phyloP scores from a whole-genome alignment of 2,888 invertebrate species.

The Orthonychiurus folsomi region DNA sequence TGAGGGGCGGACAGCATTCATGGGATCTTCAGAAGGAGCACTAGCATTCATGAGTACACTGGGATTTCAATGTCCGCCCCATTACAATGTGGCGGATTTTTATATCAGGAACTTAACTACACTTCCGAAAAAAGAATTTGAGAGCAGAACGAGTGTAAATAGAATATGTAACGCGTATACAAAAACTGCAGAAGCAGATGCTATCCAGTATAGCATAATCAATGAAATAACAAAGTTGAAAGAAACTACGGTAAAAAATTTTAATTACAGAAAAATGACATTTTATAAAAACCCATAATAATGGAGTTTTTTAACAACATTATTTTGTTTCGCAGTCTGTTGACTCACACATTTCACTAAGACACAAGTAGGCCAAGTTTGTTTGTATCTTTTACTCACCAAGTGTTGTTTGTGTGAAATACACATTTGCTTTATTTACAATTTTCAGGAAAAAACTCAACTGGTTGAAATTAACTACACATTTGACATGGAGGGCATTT shows the following conservation, averaged over 20 bases:
- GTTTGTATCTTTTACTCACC: no score
- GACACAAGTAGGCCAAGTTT: no score
- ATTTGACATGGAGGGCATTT: slow-evolving; percentile 66
- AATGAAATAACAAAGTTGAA: no score
- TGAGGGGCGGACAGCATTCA: slow-evolving; percentile 49
- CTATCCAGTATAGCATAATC: slow-evolving; percentile 66
- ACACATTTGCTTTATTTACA: no score
- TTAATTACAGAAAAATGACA: no score
- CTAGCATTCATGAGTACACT: slow-evolving; percentile 44
- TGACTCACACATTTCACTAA: no score
- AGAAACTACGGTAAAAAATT: no score
- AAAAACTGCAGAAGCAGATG: slow-evolving; percentile 65
- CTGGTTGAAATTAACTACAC: slow-evolving; percentile 63
- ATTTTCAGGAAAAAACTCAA: slow-evolving; percentile 56
- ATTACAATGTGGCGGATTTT: slow-evolving; percentile 49
- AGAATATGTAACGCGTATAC: slow-evolving; percentile 66
- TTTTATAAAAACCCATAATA: no score
- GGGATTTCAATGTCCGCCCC: slow-evolving; percentile 45
- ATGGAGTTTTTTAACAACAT: no score
- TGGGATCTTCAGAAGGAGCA: slow-evolving; percentile 46
- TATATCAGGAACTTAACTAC: slow-evolving; percentile 47
- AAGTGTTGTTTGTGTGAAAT: no score
- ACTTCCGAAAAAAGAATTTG: slow-evolving; percentile 45
- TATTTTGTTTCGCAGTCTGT: no score
- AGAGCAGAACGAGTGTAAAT: slow-evolving; percentile 42